Evolutionary conservation across 2,888 invertebrate genomes (phyloP).

Genomic region (Lissonota sp.): DNA sequence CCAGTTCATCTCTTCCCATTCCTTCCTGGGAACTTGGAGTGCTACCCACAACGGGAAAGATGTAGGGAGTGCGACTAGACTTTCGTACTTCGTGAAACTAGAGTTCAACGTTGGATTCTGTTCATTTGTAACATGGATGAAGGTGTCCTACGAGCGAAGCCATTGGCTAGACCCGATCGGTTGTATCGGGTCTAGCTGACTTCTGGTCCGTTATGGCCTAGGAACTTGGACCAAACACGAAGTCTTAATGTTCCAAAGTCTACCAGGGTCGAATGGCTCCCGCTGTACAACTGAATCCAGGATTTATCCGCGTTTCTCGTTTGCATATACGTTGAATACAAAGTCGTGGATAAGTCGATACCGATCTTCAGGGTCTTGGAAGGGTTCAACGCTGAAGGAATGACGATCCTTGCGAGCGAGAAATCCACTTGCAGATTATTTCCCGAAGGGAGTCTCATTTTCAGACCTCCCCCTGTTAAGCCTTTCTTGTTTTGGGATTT

Average conservation of each 20-base stretch:
- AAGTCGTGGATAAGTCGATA: slow-evolving; percentile 40
- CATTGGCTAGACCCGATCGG: too few relatives aligned
- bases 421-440: slow-evolving; percentile 60
- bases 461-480: slow-evolving; percentile 40
- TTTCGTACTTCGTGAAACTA: slow-evolving; percentile 67
- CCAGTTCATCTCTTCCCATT: slow-evolving; percentile 52
- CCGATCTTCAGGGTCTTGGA: slow-evolving; percentile 19
- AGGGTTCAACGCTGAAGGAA: slow-evolving; percentile 30
- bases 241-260: slow-evolving; percentile 57
- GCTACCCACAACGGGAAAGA: slow-evolving; percentile 27
- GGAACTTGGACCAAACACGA: slow-evolving; percentile 20
- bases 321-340: background rate
- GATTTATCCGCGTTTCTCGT: slow-evolving; percentile 53
- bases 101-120: slow-evolving; percentile 68
- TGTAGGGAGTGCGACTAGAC: slow-evolving; percentile 42
- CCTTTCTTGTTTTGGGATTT: slow-evolving; percentile 57
- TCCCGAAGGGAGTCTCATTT: slow-evolving; percentile 12
- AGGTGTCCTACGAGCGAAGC: slow-evolving; percentile 40
- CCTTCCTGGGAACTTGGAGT: slow-evolving; percentile 35
- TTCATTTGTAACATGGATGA: slow-evolving; percentile 41
- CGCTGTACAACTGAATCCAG: slow-evolving; percentile 49
- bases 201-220: slow-evolving; percentile 45
- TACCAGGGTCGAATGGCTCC: slow-evolving; percentile 52
- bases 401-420: slow-evolving; percentile 53
- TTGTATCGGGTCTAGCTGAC: slow-evolving; percentile 44